These are phyloP conservation scores for Vireo altiloquus DNA, from an alignment of 2,113 vertebrate genomes.

Conservation along the genomic window DNA sequence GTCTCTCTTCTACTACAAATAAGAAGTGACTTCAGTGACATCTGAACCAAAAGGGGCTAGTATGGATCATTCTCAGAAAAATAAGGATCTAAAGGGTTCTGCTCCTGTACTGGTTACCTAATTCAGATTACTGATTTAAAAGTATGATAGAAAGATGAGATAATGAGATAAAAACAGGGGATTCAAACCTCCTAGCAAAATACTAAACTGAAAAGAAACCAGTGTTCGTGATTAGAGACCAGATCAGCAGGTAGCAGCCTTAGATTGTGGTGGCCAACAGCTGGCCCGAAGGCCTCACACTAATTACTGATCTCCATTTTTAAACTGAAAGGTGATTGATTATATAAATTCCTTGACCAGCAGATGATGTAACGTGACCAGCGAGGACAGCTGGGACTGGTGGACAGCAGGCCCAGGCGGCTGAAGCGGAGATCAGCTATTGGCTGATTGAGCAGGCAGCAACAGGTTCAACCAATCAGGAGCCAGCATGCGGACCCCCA, in stretches of 20 bases:
- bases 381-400: too few species aligned
- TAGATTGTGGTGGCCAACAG: neutral
- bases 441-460: too few species aligned
- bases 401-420: too few species aligned
- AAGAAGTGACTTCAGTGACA: neutral
- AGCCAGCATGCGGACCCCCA: too few species aligned
- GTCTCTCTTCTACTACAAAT: neutral
- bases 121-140: neutral
- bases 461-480: too few species aligned
- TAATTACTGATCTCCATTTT: too few species aligned
- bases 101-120: neutral
- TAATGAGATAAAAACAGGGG: neutral
- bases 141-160: neutral
- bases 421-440: too few species aligned
- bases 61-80: neutral
- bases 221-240: neutral
- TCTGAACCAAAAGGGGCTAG: neutral
- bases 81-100: neutral
- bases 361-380: too few species aligned
- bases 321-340: too few species aligned
- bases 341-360: too few species aligned
- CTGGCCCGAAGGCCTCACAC: too few species aligned
- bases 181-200: neutral
- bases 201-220: neutral
- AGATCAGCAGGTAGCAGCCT: neutral